These are phyloP conservation scores for Dynastes maya DNA, from an alignment of 2,888 invertebrate species.

Conservation along the genomic window DNA sequence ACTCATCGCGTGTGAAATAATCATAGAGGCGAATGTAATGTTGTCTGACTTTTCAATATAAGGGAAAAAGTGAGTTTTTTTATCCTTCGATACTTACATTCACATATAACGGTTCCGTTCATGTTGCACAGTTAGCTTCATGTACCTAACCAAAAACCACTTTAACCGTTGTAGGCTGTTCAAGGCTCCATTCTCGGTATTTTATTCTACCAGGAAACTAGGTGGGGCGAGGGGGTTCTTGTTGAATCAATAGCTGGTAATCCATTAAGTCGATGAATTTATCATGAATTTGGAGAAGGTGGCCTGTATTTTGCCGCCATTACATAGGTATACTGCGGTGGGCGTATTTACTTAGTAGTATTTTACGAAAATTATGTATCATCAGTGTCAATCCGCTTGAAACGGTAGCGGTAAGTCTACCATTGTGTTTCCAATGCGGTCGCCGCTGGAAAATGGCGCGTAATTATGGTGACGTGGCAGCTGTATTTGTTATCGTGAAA, in stretches of 20 bases:
- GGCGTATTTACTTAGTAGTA: slow-evolving; percentile 13
- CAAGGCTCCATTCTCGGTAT: not conserved
- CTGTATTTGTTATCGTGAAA: not conserved
- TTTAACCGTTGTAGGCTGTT: not conserved
- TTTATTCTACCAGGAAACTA: not conserved
- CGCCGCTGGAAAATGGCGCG: not conserved
- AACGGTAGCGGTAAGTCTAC: not conserved
- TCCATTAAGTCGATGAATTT: slow-evolving; percentile 41
- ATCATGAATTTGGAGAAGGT: slow-evolving; percentile 25
- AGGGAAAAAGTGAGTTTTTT: not conserved
- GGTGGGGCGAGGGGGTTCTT: not conserved
- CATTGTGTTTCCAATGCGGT: not conserved
- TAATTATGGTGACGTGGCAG: not conserved
- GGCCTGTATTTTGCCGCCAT: slow-evolving; percentile 14
- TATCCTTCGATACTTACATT: slow-evolving; percentile 3
- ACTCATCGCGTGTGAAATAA: slow-evolving; percentile 2
- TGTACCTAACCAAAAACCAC: not conserved
- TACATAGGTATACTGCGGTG: not conserved
- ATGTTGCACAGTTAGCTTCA: not conserved
- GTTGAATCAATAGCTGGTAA: slow-evolving; percentile 31
- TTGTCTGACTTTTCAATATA: slow-evolving; percentile 1
- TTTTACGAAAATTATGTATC: slow-evolving; percentile 23
- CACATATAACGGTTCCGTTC: not conserved
- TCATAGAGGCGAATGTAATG: slow-evolving; percentile 1
- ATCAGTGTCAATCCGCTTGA: slow-evolving; percentile 13